A percentile compares a stretch with the other conserved stretches of the same genome.
phyloP scores from a whole-genome alignment of 2,888 invertebrate species.

The Nephrocerus scutellatus region DNA sequence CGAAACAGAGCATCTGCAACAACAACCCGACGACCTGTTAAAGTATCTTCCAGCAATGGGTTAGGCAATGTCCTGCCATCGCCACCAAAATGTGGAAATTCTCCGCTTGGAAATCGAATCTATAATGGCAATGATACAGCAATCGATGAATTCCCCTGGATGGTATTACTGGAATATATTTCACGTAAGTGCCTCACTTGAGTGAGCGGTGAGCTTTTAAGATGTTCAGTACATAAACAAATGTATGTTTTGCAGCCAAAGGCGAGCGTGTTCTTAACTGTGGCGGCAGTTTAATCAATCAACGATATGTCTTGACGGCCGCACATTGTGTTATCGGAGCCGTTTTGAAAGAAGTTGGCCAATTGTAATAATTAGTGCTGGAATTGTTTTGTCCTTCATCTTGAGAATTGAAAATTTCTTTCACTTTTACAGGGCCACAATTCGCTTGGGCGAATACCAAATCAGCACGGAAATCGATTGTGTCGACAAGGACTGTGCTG shows the following conservation, averaged over 20 bases:
- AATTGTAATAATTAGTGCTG: conserved; percentile 49
- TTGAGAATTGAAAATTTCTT: neutral
- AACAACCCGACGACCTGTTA: neutral
- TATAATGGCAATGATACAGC: conserved; percentile 56
- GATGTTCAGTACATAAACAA: neutral
- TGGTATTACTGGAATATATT: conserved; percentile 59
- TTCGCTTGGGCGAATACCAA: conserved; percentile 46
- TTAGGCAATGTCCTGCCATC: conserved; percentile 33
- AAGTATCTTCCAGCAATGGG: conserved; percentile 22
- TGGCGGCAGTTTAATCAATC: conserved; percentile 65
- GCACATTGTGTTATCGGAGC: conserved; percentile 57
- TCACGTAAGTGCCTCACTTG: conserved; percentile 50
- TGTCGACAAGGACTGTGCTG: conserved; percentile 54
- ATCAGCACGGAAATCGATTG: conserved; percentile 36
- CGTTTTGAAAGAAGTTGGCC: conserved; percentile 49
- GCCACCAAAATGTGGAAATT: conserved; percentile 37
- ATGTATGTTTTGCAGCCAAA: conserved; percentile 22
- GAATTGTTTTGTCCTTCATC: neutral
- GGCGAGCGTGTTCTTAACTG: conserved; percentile 49
- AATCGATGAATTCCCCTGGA: conserved; percentile 64
- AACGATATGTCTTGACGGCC: conserved; percentile 55
- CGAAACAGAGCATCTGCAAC: conserved; percentile 1
- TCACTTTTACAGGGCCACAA: conserved; percentile 29
- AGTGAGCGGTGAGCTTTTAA: neutral
- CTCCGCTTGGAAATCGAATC: conserved; percentile 49